These are phyloP conservation scores for Galaxea fascicularis DNA, from an alignment of 92 coral and sea anemone species.

Conservation along the genomic window DNA sequence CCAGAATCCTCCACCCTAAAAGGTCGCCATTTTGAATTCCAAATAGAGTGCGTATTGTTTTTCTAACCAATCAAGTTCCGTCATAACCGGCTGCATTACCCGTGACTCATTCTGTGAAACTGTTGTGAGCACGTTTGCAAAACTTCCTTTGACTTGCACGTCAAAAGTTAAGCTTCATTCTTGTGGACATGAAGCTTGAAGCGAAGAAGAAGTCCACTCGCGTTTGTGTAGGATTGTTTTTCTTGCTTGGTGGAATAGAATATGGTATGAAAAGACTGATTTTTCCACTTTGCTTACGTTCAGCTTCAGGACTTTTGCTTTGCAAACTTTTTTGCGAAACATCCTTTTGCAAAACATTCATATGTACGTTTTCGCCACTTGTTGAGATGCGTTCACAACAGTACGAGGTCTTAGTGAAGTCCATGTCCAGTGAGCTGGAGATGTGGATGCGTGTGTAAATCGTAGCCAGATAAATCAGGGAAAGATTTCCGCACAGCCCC, in stretches of 20 bases:
- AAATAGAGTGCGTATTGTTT: conserved; percentile 54
- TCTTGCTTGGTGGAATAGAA: conserved; percentile 93
- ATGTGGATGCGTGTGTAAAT: no score
- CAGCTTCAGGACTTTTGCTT: no score
- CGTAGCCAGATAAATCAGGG: no score
- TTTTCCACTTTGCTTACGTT: background rate
- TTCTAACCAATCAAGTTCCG: conserved; percentile 59
- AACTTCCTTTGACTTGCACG: no score
- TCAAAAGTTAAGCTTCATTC: background rate
- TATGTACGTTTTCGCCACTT: no score
- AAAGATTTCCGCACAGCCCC: no score
- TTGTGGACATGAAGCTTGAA: conserved; percentile 5
- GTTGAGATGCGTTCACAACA: no score
- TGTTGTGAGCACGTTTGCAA: background rate
- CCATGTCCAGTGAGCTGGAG: no score
- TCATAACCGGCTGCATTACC: background rate
- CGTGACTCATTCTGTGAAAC: background rate
- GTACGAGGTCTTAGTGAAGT: no score
- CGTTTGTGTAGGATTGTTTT: conserved; percentile 82
- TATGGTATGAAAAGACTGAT: conserved; percentile 65
- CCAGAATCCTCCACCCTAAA: conserved; percentile 98
- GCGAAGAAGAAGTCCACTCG: conserved; percentile 77
- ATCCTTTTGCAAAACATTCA: no score
- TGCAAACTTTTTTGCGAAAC: no score
- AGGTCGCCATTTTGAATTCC: conserved; percentile 52